phyloP scores from a whole-genome alignment of 2,888 invertebrate genomes.

The Sussaba pulchella region DNA sequence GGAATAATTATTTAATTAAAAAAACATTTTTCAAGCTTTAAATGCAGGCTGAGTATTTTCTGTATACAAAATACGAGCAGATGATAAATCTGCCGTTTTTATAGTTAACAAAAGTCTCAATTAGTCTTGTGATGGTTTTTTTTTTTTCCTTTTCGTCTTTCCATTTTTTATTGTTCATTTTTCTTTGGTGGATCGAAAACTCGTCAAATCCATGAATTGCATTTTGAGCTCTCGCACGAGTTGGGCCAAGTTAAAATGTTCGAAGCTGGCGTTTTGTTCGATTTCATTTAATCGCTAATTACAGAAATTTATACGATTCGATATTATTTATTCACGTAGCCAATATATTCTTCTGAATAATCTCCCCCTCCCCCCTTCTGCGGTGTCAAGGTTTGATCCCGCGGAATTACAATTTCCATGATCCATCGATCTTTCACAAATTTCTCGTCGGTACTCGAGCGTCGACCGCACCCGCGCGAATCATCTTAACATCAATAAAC shows the following conservation, averaged over 20 bases:
- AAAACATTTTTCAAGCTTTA: too few relatives aligned
- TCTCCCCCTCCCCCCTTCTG: too few relatives aligned
- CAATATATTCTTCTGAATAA: background rate
- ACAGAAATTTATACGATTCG: constrained; percentile 17
- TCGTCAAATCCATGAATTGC: constrained; percentile 17
- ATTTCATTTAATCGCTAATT: constrained; percentile 20
- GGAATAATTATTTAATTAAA: background rate
- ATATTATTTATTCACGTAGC: too few relatives aligned
- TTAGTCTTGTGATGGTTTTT: background rate
- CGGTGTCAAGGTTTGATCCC: too few relatives aligned
- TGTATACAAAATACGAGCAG: constrained; percentile 16
- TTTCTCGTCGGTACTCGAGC: too few relatives aligned
- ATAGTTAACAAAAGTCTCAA: background rate
- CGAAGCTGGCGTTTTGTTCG: background rate
- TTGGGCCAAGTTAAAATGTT: background rate
- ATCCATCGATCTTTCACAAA: too few relatives aligned
- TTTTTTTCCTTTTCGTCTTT: too few relatives aligned
- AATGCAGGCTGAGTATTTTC: constrained; percentile 1
- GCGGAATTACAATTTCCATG: too few relatives aligned
- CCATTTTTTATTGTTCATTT: background rate
- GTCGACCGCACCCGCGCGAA: too few relatives aligned
- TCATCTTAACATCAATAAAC: constrained; percentile 49
- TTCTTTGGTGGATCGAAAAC: background rate
- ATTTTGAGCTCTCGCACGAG: background rate
- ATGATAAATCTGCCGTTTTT: constrained; percentile 3